phyloP scores from a whole-genome alignment of 2,888 invertebrate genomes.

The Ommatoiulus sabulosus region DNA sequence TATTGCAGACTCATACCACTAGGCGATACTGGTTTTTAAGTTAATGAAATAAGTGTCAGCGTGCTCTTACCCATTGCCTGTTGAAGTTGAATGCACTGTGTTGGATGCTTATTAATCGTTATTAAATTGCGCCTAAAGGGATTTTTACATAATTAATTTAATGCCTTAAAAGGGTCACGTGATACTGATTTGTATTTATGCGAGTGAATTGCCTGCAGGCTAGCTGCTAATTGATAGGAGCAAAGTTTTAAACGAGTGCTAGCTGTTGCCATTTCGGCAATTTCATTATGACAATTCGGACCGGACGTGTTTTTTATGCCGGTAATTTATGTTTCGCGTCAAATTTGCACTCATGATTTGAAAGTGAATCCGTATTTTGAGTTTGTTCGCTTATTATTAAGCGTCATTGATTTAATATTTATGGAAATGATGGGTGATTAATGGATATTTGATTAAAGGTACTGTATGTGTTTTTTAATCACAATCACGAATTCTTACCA shows the following conservation, averaged over 20 bases:
- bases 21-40: too few species aligned
- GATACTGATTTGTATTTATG: background rate
- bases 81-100: background rate
- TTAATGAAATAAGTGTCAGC: too few species aligned
- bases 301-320: background rate
- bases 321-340: background rate
- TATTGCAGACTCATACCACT: too few species aligned
- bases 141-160: background rate
- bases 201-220: background rate
- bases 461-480: background rate
- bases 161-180: constrained; percentile 4
- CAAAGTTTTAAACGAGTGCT: background rate
- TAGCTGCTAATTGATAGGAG: background rate
- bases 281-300: background rate
- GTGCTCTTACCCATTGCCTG: background rate
- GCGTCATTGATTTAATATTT: too few species aligned
- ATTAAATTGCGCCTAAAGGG: background rate
- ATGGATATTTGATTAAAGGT: background rate
- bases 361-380: too few species aligned
- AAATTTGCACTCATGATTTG: too few species aligned
- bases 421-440: background rate
- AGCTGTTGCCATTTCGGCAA: background rate
- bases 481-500: background rate
- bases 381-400: too few species aligned
- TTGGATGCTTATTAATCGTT: background rate